These are phyloP conservation scores for Aphyosemion australe DNA, from an alignment of 2,113 vertebrate genomes.

Conservation along the genomic window DNA sequence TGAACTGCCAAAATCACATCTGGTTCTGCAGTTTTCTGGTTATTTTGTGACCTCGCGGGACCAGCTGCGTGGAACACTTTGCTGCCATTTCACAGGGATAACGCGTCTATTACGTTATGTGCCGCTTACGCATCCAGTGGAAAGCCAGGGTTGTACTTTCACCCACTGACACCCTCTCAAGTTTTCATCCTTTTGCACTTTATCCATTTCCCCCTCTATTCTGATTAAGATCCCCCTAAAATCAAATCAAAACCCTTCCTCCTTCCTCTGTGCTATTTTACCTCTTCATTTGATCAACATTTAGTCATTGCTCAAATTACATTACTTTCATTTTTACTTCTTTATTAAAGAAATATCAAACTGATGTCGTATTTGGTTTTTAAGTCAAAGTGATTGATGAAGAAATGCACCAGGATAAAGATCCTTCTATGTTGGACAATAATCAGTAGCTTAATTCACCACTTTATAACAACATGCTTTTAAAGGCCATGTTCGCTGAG, in stretches of 20 bases:
- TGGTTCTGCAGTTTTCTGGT: no score
- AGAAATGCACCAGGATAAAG: neutral
- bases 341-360: slow-evolving; percentile 1
- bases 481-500: no score
- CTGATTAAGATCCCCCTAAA: neutral
- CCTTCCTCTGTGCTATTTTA: neutral
- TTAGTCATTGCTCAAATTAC: neutral
- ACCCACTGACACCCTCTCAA: slow-evolving; percentile 5
- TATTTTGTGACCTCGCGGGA: no score
- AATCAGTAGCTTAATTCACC: no score
- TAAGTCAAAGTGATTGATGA: neutral
- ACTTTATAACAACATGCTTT: no score
- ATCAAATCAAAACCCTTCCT: neutral
- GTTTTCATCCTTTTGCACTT: slow-evolving; percentile 19
- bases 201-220: slow-evolving; percentile 6
- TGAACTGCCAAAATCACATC: no score
- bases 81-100: no score
- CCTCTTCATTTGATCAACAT: neutral
- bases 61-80: no score
- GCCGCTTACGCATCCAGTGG: neutral
- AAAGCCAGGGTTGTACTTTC: slow-evolving; percentile 1
- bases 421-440: no score
- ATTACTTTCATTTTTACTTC: slow-evolving; percentile 5
- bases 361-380: no score
- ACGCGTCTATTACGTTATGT: no score